Conservation (phyloP, 2,888 invertebrate genomes). For the Perithous albicinctus region DNA sequence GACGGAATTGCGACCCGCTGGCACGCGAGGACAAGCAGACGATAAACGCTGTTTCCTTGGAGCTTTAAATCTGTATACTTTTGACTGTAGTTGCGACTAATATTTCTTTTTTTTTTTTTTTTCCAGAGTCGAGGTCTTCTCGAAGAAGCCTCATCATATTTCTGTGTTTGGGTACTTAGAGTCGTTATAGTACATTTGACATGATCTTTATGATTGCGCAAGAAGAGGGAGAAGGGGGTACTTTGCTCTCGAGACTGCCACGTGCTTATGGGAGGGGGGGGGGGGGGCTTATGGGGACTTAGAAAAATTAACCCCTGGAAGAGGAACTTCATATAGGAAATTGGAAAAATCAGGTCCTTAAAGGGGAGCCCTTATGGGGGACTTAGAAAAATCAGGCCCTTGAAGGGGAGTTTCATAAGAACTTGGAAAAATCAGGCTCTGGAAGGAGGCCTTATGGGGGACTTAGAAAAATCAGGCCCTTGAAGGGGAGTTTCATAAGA, state of each 20-base stretch:
- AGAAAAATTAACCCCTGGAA: too few species aligned
- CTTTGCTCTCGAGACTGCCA: slow-evolving; percentile 17
- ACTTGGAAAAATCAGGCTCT: too few species aligned
- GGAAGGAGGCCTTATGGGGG: too few species aligned
- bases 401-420: too few species aligned
- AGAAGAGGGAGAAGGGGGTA: not conserved
- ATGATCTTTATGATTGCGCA: slow-evolving; percentile 33
- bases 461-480: too few species aligned
- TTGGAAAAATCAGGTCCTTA: too few species aligned
- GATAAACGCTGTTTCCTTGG: slow-evolving; percentile 52
- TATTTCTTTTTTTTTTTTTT: slow-evolving; percentile 3
- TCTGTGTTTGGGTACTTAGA: not conserved
- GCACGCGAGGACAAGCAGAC: slow-evolving; percentile 76
- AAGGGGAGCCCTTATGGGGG: too few species aligned
- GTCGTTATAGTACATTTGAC: not conserved
- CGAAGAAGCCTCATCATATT: not conserved
- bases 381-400: too few species aligned
- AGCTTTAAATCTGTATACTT: not conserved
- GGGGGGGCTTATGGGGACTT: too few species aligned
- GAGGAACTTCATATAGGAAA: too few species aligned
- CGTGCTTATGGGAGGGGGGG: not conserved
- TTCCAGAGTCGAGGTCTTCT: slow-evolving; percentile 10
- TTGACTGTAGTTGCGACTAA: not conserved
- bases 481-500: too few species aligned
- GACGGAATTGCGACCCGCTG: slow-evolving; percentile 77